Evolutionary conservation across 2,797 vertebrate genomes (phyloP), one percentile per base, ranked within the genome.

Genomic region (Pipistrellus pygmaeus): DNA sequence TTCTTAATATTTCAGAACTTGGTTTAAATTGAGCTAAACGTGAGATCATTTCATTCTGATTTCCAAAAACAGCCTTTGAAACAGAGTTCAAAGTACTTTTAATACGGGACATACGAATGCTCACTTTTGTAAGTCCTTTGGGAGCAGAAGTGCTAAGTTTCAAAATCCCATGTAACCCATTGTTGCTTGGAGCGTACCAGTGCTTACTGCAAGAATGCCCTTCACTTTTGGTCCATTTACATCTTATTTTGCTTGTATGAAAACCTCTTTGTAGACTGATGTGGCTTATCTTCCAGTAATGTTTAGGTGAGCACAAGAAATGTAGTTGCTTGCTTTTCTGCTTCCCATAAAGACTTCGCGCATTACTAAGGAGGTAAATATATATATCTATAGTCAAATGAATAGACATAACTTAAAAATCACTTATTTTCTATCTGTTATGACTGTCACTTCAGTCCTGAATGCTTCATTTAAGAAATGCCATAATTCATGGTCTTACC

Each of bases 1-100:
- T 98, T 14, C 95, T 97, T 88, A 82, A 95, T 94, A 98, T 98
- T 91, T 97, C 96, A 25, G 98, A 97, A 85, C 97, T 98, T 8
- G 98, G 98, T 95, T 99, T 99, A 69, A 99, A 97, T 83, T 98
- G 98, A 89, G 98, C 97, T 88, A 99, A 99, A 95, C 98, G 99
- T 94, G 99, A 99, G 94, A 99, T 97, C 85, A 99, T 98, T 89
- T 99, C 99, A 84, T 98, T 98, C 88, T 99, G 99, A 23, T 98
- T 99, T 86, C 98, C 99, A 94, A 99, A 99, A 95, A 99, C 98
- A 90, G 98, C 99, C 98, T 99, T 99, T 64, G 99, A 99, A 97
- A 99, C 98, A 80, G 99, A 99, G 96, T 99, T 99, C 94, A 99
- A 98, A 78, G 99, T 99, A 97, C 92, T 99, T 98, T 98, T 99